Base-by-base conservation (phyloP, 2,888 invertebrate genomes). In the Aphodius granarius region DNA sequence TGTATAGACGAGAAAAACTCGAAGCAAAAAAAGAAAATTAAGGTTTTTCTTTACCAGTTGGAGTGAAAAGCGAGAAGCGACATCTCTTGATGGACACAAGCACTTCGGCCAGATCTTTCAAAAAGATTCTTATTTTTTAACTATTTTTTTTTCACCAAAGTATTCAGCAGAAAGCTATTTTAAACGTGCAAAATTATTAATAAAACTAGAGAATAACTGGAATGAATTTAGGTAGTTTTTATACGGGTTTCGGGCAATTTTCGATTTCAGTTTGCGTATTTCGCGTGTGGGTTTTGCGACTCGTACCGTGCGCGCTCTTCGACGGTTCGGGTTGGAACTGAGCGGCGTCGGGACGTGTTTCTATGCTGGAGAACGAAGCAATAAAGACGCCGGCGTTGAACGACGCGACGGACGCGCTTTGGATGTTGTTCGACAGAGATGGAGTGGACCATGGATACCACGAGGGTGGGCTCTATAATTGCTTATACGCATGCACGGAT, bases 401-500 rank as follows among this genome's bases (percentile, higher is more conserved):
- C 66, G 62, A 43, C 3, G 43, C 66, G 62, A 43, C 3, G 43
- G 43, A 43, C 43, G 43, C 43, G 43, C 13, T 3, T 1, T 43
- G 43, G 43, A 43, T 3, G 43, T 43, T 43, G 43, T 43, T 3
- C 2, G 43, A 43, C 2, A 43, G 43, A 43, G 43, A 43, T 3
- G 43, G 43, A 43, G 43, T 3, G 3, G 3, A 13, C 43, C 43
- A 3, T 43, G 43, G 43, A 43, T 3, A 43, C 43, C 43, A 3
- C 43, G 43, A 43, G 43, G 43, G 43, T 43, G 43, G 43, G 43
- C 13, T 43, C 21, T 43, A 66, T 76, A 63, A 74, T 74, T 76
- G 74, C 71, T 74, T 76, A 62, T 74, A 76, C 76, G 76, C 71
- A 76, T 74, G 76, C 71, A 76, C 76, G 43, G 71, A 73, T 76